Evolutionary conservation across 2,888 invertebrate species (phyloP), one percentile per base, ranked within the genome.

Genomic region (Polyploca ridens): DNA sequence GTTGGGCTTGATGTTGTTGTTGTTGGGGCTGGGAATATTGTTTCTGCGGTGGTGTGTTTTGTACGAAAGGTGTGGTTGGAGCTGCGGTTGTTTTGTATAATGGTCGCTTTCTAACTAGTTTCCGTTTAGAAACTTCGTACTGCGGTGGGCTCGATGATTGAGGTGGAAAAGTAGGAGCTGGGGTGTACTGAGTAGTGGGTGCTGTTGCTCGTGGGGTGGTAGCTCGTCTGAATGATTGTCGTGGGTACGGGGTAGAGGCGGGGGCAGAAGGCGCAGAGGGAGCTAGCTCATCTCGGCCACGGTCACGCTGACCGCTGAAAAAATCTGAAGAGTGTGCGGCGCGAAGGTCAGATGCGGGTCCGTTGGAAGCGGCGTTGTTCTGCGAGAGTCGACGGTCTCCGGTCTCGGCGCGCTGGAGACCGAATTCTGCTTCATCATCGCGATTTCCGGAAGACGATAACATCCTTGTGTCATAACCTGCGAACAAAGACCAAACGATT

Each of bases 271-370:
- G 71, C 3, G 63, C 87, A 79, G 16, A 85, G 78, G 72, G 73
- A 7, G 76, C 69, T 5, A 86, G 61, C n/a, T 93, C 94, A 63
- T 94, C 94, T 1, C 90, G 91, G 59, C 93, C 94, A 44, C 91
- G 90, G 62, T 94, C 93, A 16, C 91, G 90, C 71, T 90, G 92
- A 1, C 93, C 93, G 66, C 96, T 96, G 88, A 96, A 97, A 91
- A 97, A 97, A 87, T 97, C 96, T 1, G 97, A 96, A 66, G 96
- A 96, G 83, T 96, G 96, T 33, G 96, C 96, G 58, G 96, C 95
- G 74, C 96, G 95, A 66, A 96, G 95, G 77, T 96, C 96, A 66
- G 95, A 95, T 14, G 84, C 83, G n/a, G 83, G 90, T 69, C 81
- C 90, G 84, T 86, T 88, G 4, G 82, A 70, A 27, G 75, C 74